Evolutionary conservation across 1,140 invertebrate genomes (phyloP), one percentile per base, ranked within the genome.

Genomic region (Drosophila funebris): DNA sequence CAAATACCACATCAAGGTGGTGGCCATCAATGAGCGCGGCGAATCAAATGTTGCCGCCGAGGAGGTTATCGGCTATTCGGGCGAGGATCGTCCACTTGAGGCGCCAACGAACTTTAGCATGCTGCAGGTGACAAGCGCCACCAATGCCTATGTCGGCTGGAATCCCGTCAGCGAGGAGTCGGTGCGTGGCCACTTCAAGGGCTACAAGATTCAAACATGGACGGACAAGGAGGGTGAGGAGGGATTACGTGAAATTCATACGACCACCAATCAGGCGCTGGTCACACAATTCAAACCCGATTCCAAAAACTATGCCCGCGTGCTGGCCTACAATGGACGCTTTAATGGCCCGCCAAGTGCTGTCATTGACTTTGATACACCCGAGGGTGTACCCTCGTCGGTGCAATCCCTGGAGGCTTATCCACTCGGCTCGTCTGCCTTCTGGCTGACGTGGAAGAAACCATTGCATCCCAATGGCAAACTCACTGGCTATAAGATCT

Each of bases 201-300:
- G 98, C 8, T 99, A 99, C 91, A 98, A 98, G 92, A 97, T 99
- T 56, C 96, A 98, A 92, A 98, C 96, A 1, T 99, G 98, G 98
- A 97, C 96, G 3, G 96, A 97, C n/a, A 93, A 93, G 37, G 96
- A 96, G 43, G 94, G 95, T 31, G 95, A 96, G 81, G 94, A 96
- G 61, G 94, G 94, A 7, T 92, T 95, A 44, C 93, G 96, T 53
- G 97, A 98, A 92, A 96, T 97, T 44, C 94, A 96, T 44, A 94
- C 97, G n/a, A 95, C 94, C 79, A 94, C 94, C 0, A 96, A 95
- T 0, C 93, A 93, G 41, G 85, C 85, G 0, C 83, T 96, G n/a
- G 95, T 98, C 0, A 95, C 94, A 44, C 97, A 97, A 76, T 97
- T 99, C 79, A 95, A 97, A 58, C 97, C 98, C 0, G 96, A 96